A percentile compares a stretch with the other conserved stretches of the same genome.
These are phyloP conservation scores for Meriones unguiculatus DNA, from an alignment of 2,113 vertebrate species.

Conservation along the genomic window DNA sequence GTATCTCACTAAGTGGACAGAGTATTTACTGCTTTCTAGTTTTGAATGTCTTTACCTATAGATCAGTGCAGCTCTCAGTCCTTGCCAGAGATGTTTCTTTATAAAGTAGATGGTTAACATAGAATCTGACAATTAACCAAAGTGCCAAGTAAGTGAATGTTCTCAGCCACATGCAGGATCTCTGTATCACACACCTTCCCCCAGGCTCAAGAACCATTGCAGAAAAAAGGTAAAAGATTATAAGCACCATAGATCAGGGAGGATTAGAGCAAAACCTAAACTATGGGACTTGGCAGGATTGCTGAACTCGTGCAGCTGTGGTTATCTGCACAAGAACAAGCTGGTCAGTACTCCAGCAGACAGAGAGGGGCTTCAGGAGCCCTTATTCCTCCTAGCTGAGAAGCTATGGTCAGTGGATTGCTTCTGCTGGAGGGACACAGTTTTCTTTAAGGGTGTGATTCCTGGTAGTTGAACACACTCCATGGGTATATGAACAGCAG, in stretches of 20 bases:
- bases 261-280: not conserved
- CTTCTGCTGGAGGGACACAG: no score
- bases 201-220: no score
- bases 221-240: not conserved
- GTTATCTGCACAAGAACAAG: not conserved
- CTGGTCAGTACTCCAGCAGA: not conserved
- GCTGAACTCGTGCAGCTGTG: not conserved
- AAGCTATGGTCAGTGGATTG: not conserved
- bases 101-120: not conserved
- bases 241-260: not conserved
- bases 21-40: not conserved
- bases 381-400: not conserved
- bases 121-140: not conserved
- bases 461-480: not conserved
- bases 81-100: not conserved
- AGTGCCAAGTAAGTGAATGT: not conserved
- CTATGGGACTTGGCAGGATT: not conserved
- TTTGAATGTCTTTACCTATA: not conserved
- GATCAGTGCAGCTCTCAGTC: not conserved
- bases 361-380: not conserved
- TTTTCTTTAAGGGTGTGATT: not conserved
- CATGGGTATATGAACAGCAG: not conserved
- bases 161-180: no score
- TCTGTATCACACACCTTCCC: not conserved
- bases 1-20: not conserved